phyloP scores from a whole-genome alignment of 2,888 invertebrate genomes.

The Capitulum mitella region DNA sequence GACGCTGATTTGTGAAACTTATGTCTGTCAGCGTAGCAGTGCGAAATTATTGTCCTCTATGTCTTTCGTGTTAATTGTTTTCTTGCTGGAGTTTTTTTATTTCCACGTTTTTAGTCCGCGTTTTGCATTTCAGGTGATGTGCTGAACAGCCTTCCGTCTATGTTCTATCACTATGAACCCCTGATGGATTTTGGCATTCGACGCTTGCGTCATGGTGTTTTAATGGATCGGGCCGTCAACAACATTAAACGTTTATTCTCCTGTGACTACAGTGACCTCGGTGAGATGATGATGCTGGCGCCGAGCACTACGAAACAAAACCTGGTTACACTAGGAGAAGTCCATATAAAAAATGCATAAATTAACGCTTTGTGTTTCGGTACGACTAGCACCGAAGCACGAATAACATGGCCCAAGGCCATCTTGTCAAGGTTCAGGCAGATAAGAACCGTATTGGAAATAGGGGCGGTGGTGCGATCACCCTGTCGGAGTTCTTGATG shows the following conservation, averaged over 20 bases:
- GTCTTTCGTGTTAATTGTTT: neutral
- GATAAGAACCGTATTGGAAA: too few species aligned
- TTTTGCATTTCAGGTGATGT: constrained; percentile 32
- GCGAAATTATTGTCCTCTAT: neutral
- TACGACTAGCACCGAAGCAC: neutral
- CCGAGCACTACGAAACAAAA: neutral
- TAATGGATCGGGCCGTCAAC: constrained; percentile 58
- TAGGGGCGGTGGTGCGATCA: too few species aligned
- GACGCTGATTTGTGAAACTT: neutral
- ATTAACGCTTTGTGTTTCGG: neutral
- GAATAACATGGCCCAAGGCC: neutral
- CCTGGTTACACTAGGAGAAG: neutral
- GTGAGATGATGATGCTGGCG: constrained; percentile 39
- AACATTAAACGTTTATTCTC: constrained; percentile 63
- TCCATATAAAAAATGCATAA: neutral
- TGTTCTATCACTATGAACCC: constrained; percentile 86
- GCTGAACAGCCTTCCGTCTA: constrained; percentile 54
- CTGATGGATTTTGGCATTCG: constrained; percentile 71
- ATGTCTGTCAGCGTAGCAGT: neutral
- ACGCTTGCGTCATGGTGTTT: constrained; percentile 67
- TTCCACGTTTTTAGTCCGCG: neutral
- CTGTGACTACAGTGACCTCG: constrained; percentile 67
- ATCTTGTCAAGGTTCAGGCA: neutral
- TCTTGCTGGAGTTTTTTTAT: neutral
- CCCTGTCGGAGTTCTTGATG: too few species aligned